Evolutionary conservation across 92 coral and sea anemone genomes (phyloP).

Genomic region (Actinernus sp.): DNA sequence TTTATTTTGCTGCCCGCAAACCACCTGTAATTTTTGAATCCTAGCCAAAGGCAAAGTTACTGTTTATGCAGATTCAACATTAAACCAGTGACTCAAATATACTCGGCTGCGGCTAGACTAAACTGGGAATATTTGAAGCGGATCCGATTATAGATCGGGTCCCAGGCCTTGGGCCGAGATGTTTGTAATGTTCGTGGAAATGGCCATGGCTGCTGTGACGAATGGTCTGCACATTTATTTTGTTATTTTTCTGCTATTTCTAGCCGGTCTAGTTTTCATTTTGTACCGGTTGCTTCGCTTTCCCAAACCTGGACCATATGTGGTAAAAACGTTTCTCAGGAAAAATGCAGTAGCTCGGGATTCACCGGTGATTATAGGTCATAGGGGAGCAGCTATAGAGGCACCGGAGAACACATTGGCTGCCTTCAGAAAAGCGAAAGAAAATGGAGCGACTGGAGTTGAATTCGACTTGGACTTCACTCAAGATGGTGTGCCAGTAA

Average conservation of each 20-base stretch:
- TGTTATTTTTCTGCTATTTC: slow-evolving; percentile 57
- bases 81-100: background rate
- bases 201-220: slow-evolving; percentile 79
- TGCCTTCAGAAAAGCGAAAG: slow-evolving; percentile 86
- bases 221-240: slow-evolving; percentile 84
- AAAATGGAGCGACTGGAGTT: slow-evolving; percentile 90
- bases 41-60: background rate
- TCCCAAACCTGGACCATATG: slow-evolving; percentile 89
- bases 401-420: slow-evolving; percentile 96
- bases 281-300: slow-evolving; percentile 84
- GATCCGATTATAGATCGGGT: background rate
- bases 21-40: slow-evolving; percentile 7
- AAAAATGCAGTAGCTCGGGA: slow-evolving; percentile 59
- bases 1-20: slow-evolving; percentile 1
- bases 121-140: background rate
- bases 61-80: background rate
- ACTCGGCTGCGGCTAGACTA: no score
- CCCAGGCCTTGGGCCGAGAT: slow-evolving; percentile 22
- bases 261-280: slow-evolving; percentile 59
- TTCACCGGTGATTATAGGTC: slow-evolving; percentile 80
- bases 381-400: slow-evolving; percentile 82
- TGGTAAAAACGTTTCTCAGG: slow-evolving; percentile 79
- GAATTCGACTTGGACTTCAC: slow-evolving; percentile 97
- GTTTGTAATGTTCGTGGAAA: slow-evolving; percentile 85
- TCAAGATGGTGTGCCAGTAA: slow-evolving; percentile 94